phyloP scores from a whole-genome alignment of 2,888 invertebrate genomes.

The Falcaria lacertinaria region DNA sequence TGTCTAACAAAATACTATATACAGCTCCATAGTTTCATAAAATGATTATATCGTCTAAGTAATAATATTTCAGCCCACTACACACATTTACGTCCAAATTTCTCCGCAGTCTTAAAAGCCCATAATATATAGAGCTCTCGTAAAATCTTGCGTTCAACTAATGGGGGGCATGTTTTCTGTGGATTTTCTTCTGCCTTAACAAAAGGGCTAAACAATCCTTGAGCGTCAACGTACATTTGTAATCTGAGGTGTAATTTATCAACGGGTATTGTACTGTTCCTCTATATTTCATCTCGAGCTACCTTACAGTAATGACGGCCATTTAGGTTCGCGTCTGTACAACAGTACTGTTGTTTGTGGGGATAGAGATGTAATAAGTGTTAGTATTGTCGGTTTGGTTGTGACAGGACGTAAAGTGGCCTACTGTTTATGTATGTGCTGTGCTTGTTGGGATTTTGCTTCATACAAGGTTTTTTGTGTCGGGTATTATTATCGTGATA shows the following conservation, averaged over 20 bases:
- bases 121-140: constrained; percentile 1
- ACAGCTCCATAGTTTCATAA: no score
- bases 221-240: constrained; percentile 38
- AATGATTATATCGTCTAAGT: no score
- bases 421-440: no score
- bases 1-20: no score
- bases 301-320: constrained; percentile 8
- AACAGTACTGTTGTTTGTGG: background rate
- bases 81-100: background rate
- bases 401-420: background rate
- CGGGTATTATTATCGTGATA: no score
- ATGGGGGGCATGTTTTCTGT: constrained; percentile 4
- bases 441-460: no score
- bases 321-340: background rate
- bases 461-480: no score
- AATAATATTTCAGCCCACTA: background rate
- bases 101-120: constrained; percentile 7
- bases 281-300: constrained; percentile 32
- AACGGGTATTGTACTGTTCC: constrained; percentile 32
- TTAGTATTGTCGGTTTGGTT: background rate
- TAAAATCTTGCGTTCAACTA: background rate
- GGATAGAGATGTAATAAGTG: background rate
- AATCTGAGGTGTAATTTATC: constrained; percentile 37
- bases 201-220: constrained; percentile 18
- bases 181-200: constrained; percentile 5